Percentiles rank a stretch among this genome's conserved stretches.
Conservation (phyloP, 2,113 vertebrate genomes). For the Lophochroa leadbeateri region DNA sequence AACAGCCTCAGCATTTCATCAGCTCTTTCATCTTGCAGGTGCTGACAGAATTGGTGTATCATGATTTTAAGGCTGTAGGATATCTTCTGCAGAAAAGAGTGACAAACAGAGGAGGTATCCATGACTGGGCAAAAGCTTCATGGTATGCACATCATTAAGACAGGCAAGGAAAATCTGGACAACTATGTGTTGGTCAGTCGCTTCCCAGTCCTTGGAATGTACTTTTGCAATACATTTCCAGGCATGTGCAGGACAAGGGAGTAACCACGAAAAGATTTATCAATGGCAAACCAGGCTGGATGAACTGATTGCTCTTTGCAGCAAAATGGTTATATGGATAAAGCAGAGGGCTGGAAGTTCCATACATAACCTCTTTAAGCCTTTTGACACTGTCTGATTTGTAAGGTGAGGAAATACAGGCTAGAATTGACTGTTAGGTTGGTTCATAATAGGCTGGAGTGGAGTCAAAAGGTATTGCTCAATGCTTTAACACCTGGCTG, state of each 20-base stretch:
- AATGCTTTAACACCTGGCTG: not conserved
- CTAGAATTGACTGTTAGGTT: not conserved
- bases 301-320: not conserved
- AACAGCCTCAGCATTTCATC: not conserved
- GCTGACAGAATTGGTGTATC: not conserved
- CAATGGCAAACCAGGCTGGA: not conserved
- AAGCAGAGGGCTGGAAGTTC: not conserved
- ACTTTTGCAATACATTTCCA: not conserved
- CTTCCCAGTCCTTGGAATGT: not conserved
- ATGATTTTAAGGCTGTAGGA: not conserved
- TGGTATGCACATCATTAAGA: not conserved
- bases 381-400: not conserved
- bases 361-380: not conserved
- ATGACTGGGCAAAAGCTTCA: not conserved
- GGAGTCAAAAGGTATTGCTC: not conserved
- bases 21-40: not conserved
- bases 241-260: not conserved
- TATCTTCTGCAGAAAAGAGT: not conserved
- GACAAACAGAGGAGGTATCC: not conserved
- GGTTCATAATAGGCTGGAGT: not conserved
- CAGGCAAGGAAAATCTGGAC: not conserved
- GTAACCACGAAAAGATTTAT: not conserved
- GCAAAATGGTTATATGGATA: not conserved
- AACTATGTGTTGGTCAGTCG: not conserved
- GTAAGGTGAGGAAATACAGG: not conserved